These are phyloP conservation scores for Mellivora capensis DNA, from an alignment of 2,113 vertebrate genomes.

Conservation along the genomic window DNA sequence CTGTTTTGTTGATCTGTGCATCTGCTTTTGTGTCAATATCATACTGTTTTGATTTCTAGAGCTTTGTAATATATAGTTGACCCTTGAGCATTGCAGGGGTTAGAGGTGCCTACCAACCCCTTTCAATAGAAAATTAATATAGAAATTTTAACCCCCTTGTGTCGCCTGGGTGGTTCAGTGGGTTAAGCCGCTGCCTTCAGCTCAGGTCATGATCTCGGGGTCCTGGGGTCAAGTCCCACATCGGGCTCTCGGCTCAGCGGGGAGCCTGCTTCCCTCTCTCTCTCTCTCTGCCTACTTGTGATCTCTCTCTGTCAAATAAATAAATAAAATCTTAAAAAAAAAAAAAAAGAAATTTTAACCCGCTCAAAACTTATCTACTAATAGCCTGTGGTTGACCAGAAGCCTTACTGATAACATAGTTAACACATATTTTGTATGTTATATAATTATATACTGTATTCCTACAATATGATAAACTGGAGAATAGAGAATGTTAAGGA, in stretches of 20 bases:
- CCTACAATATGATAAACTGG: background rate
- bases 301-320: too few relatives aligned
- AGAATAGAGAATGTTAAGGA: background rate
- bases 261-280: too few relatives aligned
- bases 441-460: background rate
- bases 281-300: too few relatives aligned
- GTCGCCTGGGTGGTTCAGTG: too few relatives aligned
- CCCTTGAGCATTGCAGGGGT: background rate
- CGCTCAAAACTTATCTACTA: background rate
- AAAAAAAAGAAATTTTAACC: background rate
- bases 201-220: too few relatives aligned
- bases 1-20: background rate
- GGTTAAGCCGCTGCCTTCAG: too few relatives aligned
- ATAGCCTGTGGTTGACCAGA: background rate
- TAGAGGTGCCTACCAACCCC: background rate
- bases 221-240: too few relatives aligned
- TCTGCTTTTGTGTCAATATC: background rate
- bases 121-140: background rate
- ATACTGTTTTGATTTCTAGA: background rate
- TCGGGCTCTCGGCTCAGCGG: too few relatives aligned
- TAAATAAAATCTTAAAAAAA: too few relatives aligned
- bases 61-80: background rate
- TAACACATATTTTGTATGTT: background rate
- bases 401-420: background rate
- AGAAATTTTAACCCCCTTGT: background rate